Conservation (phyloP, 2,797 vertebrate species). For the Acomys russatus region DNA sequence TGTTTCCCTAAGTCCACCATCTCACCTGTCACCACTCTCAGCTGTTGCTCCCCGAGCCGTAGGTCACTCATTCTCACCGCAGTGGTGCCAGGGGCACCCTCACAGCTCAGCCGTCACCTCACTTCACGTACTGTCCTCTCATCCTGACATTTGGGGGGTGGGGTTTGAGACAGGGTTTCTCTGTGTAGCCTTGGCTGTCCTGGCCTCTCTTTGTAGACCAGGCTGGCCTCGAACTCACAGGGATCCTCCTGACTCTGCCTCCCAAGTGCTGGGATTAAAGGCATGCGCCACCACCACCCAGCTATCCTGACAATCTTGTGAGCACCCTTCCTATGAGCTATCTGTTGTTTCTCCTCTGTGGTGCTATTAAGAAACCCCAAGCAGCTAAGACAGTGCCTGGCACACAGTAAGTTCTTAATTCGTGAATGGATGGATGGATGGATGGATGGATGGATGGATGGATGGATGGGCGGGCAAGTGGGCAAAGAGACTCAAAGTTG, state of each 20-base stretch:
- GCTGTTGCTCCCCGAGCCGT: neutral
- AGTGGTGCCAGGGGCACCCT: neutral
- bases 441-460: too few species aligned
- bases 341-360: neutral
- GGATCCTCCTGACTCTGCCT: too few species aligned
- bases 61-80: neutral
- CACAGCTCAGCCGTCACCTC: neutral
- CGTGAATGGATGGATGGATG: neutral
- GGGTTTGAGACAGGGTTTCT: too few species aligned
- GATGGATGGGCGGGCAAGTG: neutral
- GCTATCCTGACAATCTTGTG: neutral
- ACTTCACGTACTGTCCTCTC: neutral
- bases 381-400: conserved; percentile 1
- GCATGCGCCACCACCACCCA: too few species aligned
- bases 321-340: neutral
- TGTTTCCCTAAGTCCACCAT: neutral
- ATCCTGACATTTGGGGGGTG: neutral
- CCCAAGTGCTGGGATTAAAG: too few species aligned
- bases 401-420: neutral
- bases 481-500: conserved; percentile 47
- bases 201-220: too few species aligned
- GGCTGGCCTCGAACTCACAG: too few species aligned
- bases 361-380: neutral
- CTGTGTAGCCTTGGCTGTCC: too few species aligned
- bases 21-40: neutral